Evolutionary conservation across 2,888 invertebrate genomes (phyloP).

Genomic region (Eremobia ochroleuca): DNA sequence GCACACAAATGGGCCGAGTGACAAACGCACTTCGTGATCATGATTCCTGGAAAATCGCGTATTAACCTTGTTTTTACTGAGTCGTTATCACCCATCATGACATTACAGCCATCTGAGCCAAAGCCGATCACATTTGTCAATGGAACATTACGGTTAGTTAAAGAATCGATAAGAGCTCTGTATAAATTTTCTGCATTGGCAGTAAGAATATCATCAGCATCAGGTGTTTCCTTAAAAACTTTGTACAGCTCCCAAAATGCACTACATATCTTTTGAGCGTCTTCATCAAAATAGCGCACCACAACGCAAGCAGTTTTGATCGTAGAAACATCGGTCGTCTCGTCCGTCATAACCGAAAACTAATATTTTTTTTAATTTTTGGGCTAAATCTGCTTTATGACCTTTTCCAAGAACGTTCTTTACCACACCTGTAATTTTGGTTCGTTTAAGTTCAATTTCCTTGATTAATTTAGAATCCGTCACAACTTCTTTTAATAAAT

Average conservation of each 20-base stretch:
- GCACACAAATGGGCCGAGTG: slow-evolving; percentile 70
- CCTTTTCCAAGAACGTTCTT: slow-evolving; percentile 5
- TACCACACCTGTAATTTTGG: slow-evolving; percentile 10
- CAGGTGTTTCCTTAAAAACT: background rate
- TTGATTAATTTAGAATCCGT: background rate
- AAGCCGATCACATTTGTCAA: background rate
- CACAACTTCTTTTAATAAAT: slow-evolving; percentile 3
- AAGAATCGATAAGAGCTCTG: slow-evolving; percentile 36
- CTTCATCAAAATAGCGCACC: no score
- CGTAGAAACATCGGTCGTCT: background rate
- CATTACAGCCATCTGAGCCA: background rate
- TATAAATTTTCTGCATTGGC: slow-evolving; percentile 38
- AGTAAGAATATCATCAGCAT: slow-evolving; percentile 11
- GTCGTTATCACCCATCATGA: slow-evolving; percentile 3
- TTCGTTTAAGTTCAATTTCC: background rate
- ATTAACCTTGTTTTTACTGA: slow-evolving; percentile 4
- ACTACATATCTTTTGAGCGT: background rate
- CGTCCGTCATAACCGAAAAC: slow-evolving; percentile 16
- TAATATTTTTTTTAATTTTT: slow-evolving; percentile 7
- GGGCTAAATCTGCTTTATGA: slow-evolving; percentile 10
- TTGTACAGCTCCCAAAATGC: slow-evolving; percentile 1
- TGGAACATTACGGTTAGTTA: background rate
- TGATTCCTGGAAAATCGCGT: slow-evolving; percentile 66
- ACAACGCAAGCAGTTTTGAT: no score
- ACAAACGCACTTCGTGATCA: slow-evolving; percentile 72